Conservation (phyloP, 2,113 vertebrate species). For the Theropithecus gelada region DNA sequence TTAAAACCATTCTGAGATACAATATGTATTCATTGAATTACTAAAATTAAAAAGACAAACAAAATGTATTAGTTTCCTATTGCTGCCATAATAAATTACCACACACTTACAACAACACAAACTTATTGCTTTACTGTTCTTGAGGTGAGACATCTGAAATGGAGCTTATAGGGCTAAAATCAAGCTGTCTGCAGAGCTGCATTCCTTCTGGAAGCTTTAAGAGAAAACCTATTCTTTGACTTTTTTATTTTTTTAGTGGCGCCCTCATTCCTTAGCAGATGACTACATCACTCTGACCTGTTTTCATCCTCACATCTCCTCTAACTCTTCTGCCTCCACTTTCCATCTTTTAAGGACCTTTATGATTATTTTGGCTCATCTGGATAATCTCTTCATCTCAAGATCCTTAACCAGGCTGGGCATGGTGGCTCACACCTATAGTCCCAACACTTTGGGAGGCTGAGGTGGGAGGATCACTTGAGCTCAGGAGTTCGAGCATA, state of each 20-base stretch:
- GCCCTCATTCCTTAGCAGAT: not conserved
- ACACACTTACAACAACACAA: not conserved
- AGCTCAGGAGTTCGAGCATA: too few species aligned
- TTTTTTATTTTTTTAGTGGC: not conserved
- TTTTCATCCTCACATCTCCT: not conserved
- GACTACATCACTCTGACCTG: not conserved
- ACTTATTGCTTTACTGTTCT: not conserved
- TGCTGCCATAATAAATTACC: not conserved
- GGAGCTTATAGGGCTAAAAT: not conserved
- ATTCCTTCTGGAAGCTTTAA: not conserved
- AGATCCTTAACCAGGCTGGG: not conserved
- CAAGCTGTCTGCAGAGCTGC: not conserved
- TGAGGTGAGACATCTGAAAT: not conserved
- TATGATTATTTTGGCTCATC: not conserved
- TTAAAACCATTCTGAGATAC: not conserved
- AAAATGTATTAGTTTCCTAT: not conserved
- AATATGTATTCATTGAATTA: not conserved
- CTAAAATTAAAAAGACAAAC: not conserved
- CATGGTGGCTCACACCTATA: too few species aligned
- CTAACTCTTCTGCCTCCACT: not conserved
- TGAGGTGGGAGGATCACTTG: too few species aligned
- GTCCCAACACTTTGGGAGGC: too few species aligned
- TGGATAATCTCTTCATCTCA: not conserved
- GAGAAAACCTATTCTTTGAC: not conserved
- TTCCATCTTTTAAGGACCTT: not conserved